Conservation (phyloP, 64 coral and sea anemone species). For the Actinia equina region DNA sequence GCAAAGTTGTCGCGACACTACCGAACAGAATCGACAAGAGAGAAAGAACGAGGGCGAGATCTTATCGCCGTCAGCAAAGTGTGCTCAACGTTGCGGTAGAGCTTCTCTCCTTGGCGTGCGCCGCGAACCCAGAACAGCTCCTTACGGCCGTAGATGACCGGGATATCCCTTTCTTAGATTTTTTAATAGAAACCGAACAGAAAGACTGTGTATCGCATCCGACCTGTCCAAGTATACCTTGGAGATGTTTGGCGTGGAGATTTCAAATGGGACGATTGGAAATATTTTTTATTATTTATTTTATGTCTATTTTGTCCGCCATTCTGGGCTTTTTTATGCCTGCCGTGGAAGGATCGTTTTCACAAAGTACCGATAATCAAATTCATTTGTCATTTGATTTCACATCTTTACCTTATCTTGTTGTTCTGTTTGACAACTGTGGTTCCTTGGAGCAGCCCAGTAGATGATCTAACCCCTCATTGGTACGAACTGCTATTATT, state of each 20-base stretch:
- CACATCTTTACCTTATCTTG: slow-evolving; percentile 86
- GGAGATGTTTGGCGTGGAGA: slow-evolving; percentile 92
- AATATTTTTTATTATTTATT: slow-evolving; percentile 88
- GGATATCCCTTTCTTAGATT: slow-evolving; percentile 85
- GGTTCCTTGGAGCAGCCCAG: slow-evolving; percentile 66
- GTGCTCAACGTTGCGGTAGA: slow-evolving; percentile 81
- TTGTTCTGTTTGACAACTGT: slow-evolving; percentile 85
- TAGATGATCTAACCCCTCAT: slow-evolving; percentile 44
- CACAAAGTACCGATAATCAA: slow-evolving; percentile 94
- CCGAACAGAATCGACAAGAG: slow-evolving; percentile 77
- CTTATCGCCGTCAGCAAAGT: slow-evolving; percentile 74
- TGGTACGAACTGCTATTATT: slow-evolving; percentile 96
- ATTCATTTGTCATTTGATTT: slow-evolving; percentile 95
- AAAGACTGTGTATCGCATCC: slow-evolving; percentile 92
- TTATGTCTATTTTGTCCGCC: slow-evolving; percentile 75
- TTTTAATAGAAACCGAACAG: slow-evolving; percentile 92
- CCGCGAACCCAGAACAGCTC: slow-evolving; percentile 61
- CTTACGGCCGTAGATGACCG: slow-evolving; percentile 89
- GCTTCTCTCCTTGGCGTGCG: slow-evolving; percentile 85
- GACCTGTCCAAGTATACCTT: slow-evolving; percentile 91
- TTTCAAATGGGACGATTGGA: slow-evolving; percentile 92
- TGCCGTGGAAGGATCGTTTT: slow-evolving; percentile 96
- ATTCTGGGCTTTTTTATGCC: slow-evolving; percentile 81
- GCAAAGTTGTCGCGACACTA: slow-evolving; percentile 90
- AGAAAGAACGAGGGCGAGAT: slow-evolving; percentile 91